Conservation (phyloP, 2,888 invertebrate species). For the Listrodromus nycthemerus region DNA sequence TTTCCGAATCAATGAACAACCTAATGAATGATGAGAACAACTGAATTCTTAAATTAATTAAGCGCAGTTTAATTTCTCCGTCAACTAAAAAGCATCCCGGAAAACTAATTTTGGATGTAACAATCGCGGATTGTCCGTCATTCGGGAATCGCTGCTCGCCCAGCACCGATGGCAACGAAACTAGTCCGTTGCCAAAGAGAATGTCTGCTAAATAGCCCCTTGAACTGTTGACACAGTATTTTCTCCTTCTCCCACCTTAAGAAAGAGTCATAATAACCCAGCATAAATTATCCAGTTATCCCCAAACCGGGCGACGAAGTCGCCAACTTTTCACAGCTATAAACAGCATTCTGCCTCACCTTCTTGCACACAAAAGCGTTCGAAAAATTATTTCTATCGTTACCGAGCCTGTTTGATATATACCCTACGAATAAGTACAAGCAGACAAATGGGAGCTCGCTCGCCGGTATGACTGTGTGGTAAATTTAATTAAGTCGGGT, state of each 20-base stretch:
- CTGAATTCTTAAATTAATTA: neutral
- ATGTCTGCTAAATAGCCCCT: neutral
- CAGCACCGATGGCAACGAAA: neutral
- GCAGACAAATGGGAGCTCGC: neutral
- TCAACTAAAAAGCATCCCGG: neutral
- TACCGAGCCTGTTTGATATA: neutral
- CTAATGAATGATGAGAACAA: too few relatives aligned
- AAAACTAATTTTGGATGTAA: neutral
- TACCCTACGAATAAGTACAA: conserved; percentile 4
- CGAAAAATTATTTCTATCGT: neutral
- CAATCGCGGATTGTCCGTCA: neutral
- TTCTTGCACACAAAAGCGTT: neutral
- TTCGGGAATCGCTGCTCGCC: neutral
- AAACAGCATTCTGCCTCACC: neutral
- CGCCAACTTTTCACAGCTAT: neutral
- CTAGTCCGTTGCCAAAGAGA: neutral
- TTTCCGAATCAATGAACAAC: neutral
- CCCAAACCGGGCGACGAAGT: neutral
- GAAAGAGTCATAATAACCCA: neutral
- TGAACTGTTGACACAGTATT: neutral
- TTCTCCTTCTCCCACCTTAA: neutral
- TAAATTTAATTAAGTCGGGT: conserved; percentile 49
- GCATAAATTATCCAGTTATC: neutral
- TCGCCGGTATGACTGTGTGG: conserved; percentile 25
- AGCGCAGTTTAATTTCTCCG: neutral